phyloP scores from a whole-genome alignment of 2,113 vertebrate species.

The Lamprotornis superbus region DNA sequence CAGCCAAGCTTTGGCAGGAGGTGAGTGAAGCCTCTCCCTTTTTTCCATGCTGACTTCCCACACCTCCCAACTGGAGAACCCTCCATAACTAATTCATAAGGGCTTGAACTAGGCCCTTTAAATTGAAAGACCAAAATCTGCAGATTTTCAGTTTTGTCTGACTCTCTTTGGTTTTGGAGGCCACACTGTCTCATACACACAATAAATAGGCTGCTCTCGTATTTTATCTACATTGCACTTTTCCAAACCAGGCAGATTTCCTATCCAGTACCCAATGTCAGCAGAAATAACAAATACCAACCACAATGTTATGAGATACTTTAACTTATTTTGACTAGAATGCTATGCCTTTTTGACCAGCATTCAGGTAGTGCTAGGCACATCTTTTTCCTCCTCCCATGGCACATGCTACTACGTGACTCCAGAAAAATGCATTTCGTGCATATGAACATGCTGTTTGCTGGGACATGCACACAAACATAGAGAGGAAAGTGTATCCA shows the following conservation, averaged over 20 bases:
- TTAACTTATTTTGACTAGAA: slow-evolving; percentile 33
- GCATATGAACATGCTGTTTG: neutral
- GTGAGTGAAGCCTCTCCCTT: neutral
- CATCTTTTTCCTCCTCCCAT: neutral
- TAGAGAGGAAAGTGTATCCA: neutral
- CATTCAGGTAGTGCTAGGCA: neutral
- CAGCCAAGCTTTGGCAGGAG: neutral
- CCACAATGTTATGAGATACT: neutral
- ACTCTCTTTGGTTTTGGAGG: neutral
- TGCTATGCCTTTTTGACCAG: neutral
- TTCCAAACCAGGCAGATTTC: slow-evolving; percentile 12
- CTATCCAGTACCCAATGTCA: slow-evolving; percentile 2
- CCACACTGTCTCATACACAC: neutral
- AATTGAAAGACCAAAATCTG: neutral
- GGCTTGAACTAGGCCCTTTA: neutral
- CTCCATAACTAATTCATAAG: neutral
- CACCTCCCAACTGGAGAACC: accelerated
- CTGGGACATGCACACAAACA: neutral
- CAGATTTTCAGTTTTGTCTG: neutral
- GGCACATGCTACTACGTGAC: neutral
- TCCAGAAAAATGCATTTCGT: slow-evolving; percentile 44
- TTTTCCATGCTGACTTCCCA: neutral
- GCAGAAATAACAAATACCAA: slow-evolving; percentile 26
- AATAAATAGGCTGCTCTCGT: neutral
- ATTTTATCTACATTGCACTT: slow-evolving; percentile 25